These are phyloP conservation scores for Drusus annulatus DNA, from an alignment of 1,140 invertebrate genomes.

Conservation along the genomic window DNA sequence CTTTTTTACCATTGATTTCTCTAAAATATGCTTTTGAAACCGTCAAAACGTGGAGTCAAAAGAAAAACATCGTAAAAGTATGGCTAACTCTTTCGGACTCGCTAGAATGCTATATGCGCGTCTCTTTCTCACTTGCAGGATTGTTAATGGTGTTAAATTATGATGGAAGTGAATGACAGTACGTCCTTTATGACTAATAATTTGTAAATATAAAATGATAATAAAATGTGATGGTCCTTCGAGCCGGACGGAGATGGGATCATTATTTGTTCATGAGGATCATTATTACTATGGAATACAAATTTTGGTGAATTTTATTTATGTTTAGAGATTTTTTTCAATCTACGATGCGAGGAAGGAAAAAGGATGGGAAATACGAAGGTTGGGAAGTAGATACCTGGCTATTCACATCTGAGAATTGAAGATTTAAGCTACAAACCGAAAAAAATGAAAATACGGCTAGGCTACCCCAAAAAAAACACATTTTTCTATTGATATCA, in stretches of 20 bases:
- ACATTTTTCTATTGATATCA: too few relatives aligned
- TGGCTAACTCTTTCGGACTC: not conserved
- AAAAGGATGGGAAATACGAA: too few relatives aligned
- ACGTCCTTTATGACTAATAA: conserved; percentile 11
- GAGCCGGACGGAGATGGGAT: not conserved
- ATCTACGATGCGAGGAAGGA: too few relatives aligned
- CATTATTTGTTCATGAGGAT: not conserved
- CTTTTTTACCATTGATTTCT: not conserved
- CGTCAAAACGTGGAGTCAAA: not conserved
- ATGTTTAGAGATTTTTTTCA: not conserved
- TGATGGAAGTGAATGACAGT: conserved; percentile 18
- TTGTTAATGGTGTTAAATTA: conserved; percentile 5
- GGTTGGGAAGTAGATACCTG: too few relatives aligned
- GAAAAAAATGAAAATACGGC: too few relatives aligned
- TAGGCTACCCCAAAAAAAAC: too few relatives aligned
- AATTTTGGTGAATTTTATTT: not conserved
- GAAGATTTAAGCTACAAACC: too few relatives aligned
- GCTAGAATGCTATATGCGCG: not conserved
- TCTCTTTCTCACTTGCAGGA: conserved; percentile 21
- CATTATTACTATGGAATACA: not conserved
- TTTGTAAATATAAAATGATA: conserved; percentile 22
- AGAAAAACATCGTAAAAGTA: conserved; percentile 23
- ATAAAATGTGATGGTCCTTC: not conserved
- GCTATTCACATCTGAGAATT: too few relatives aligned
- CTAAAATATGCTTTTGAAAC: not conserved